These are phyloP conservation scores for Listronotus bonariensis DNA, from an alignment of 1,140 invertebrate genomes.

Conservation along the genomic window DNA sequence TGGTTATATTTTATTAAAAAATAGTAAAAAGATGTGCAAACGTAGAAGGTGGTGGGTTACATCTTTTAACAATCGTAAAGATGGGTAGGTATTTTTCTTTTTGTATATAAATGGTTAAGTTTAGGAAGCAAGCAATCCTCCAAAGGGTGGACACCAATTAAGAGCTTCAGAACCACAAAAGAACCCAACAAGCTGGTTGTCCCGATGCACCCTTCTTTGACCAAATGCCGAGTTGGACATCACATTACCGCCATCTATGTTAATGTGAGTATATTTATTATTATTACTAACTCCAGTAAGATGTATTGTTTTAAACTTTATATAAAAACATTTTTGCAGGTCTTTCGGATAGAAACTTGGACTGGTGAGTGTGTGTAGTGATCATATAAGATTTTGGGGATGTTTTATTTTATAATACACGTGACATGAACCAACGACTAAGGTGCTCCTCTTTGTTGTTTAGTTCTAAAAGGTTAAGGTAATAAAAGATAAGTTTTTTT, in stretches of 20 bases:
- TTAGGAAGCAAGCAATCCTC: constrained; percentile 80
- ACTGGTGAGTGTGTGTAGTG: constrained; percentile 12
- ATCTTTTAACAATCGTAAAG: no score
- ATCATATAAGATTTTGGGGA: background rate
- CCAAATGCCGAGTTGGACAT: constrained; percentile 52
- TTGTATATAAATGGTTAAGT: no score
- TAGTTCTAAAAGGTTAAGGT: constrained; percentile 2
- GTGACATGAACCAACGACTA: constrained; percentile 23
- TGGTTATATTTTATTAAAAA: no score
- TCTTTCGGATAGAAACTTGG: constrained; percentile 13
- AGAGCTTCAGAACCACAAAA: constrained; percentile 71
- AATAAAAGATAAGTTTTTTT: background rate
- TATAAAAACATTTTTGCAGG: background rate
- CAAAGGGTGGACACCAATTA: constrained; percentile 73
- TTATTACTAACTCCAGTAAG: background rate
- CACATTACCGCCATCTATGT: constrained; percentile 13
- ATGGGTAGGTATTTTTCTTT: no score
- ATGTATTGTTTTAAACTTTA: background rate
- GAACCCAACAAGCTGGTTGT: constrained; percentile 74
- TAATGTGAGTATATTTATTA: constrained; percentile 13
- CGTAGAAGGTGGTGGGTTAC: no score
- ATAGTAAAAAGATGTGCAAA: no score
- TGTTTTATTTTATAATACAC: constrained; percentile 8
- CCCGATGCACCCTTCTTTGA: constrained; percentile 77
- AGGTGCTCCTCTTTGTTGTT: constrained; percentile 21